These are phyloP conservation scores for Thelaira solivaga DNA, from an alignment of 2,888 invertebrate genomes.

Conservation along the genomic window DNA sequence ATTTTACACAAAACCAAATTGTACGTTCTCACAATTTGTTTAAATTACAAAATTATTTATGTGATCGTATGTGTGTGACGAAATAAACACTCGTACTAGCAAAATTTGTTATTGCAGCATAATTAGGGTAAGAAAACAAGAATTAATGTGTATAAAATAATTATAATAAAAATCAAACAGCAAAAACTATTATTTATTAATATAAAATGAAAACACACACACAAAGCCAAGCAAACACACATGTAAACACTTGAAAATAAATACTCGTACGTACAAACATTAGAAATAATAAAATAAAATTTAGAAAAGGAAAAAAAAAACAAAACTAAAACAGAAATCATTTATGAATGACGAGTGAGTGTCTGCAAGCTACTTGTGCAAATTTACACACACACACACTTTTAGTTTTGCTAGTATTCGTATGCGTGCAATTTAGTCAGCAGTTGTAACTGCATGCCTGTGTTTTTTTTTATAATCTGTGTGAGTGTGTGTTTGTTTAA, in stretches of 20 bases:
- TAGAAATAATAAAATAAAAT: no score
- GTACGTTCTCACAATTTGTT: constrained; percentile 39
- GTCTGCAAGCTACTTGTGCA: constrained; percentile 18
- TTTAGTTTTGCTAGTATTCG: not conserved
- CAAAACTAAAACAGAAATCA: constrained; percentile 23
- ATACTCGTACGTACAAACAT: constrained; percentile 11
- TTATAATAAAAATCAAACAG: constrained; percentile 23
- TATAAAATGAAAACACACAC: constrained; percentile 14
- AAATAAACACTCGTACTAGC: constrained; percentile 6
- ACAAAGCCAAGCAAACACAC: not conserved
- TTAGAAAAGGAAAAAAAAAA: no score
- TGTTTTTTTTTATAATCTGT: not conserved
- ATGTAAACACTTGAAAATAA: not conserved
- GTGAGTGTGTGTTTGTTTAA: constrained; percentile 10
- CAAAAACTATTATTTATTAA: constrained; percentile 46
- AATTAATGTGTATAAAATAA: constrained; percentile 32
- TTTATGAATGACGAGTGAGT: constrained; percentile 57
- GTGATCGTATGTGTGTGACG: no score
- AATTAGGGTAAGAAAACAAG: constrained; percentile 43
- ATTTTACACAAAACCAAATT: not conserved
- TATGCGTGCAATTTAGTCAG: not conserved
- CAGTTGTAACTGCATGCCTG: constrained; percentile 6
- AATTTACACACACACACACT: not conserved
- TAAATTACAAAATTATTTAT: constrained; percentile 28
- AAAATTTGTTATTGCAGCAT: constrained; percentile 13